Conservation (phyloP, 2,797 vertebrate species). For the Anguilla pacifica region DNA sequence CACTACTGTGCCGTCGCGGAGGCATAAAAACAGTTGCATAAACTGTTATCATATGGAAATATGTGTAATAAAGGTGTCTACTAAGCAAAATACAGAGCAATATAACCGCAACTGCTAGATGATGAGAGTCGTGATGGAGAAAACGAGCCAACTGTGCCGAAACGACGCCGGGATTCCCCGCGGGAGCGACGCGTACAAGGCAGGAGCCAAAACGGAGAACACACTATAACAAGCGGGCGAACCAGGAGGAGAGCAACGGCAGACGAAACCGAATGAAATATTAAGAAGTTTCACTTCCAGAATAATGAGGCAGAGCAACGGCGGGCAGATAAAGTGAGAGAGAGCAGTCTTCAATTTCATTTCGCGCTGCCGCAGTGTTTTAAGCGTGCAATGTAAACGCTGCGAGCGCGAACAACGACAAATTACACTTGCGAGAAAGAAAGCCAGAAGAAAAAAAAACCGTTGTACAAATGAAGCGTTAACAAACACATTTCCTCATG, state of each 20-base stretch:
- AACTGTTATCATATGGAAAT: not conserved
- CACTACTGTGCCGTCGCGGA: no score
- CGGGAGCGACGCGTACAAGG: not conserved
- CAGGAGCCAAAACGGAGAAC: not conserved
- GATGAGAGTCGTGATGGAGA: not conserved
- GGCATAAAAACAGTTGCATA: not conserved
- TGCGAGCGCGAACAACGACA: not conserved
- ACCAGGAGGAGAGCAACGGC: not conserved
- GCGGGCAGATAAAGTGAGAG: not conserved
- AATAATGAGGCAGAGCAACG: not conserved
- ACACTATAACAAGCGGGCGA: not conserved
- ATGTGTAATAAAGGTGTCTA: not conserved
- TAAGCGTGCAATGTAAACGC: not conserved
- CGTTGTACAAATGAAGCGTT: not conserved
- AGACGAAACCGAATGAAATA: not conserved
- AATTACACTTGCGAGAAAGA: not conserved
- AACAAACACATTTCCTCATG: not conserved
- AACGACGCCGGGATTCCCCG: not conserved
- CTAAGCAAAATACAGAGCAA: not conserved
- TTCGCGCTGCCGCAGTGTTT: not conserved
- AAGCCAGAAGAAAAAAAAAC: not conserved
- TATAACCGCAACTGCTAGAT: not conserved
- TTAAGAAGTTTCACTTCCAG: not conserved
- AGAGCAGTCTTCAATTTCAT: not conserved
- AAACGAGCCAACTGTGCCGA: not conserved